Base-by-base conservation (phyloP, 2,797 vertebrate species). In the Lepidocolaptes lacrymiger region DNA sequence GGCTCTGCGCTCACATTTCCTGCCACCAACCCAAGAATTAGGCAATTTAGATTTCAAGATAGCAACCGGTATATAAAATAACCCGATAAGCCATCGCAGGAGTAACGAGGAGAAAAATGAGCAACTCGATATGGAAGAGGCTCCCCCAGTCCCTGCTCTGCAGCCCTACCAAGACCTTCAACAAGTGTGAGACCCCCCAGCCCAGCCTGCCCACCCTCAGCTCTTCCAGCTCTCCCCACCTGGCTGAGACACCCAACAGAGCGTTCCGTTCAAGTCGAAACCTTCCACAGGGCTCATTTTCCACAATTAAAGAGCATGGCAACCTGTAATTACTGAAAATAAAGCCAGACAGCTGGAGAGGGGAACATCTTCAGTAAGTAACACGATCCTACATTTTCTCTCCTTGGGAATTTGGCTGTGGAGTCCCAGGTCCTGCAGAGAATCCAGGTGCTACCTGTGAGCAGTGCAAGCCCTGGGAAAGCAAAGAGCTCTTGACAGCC, bases 1-100 rank as follows among this genome's bases (percentile, higher is more conserved):
- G 27, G 73, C 89, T 91, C 87, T 81, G 83, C 83, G 80, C 68
- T 93, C 88, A 64, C 91, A 94, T 93, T 94, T 96, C 96, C 95
- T 95, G 91, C 93, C 94, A 89, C 76, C 87, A 56, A 51, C 94
- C 96, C 93, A 71, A 81, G 88, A 93, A 96, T 94, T 91, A 93
- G 85, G 94, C 90, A 97, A 95, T 94, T 94, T 87, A 89, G 84
- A 88, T 93, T 28, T 44, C 83, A 72, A 96, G 94, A 96, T 55
- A 92, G 93, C 46, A 43, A 61, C 61, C 9, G 4, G 82, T 58
- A 73, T 52, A 88, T 86, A 90, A 89, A 92, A 61, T 79, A 63
- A 75, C 88, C 76, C 2, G 24, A 67, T 72, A 96, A 95, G 94
- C 0, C 5, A 89, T 88, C 19, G 5, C 43, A 69, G 76, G 58